phyloP scores from a whole-genome alignment of 2,888 invertebrate genomes.

The Mythimna pallens region DNA sequence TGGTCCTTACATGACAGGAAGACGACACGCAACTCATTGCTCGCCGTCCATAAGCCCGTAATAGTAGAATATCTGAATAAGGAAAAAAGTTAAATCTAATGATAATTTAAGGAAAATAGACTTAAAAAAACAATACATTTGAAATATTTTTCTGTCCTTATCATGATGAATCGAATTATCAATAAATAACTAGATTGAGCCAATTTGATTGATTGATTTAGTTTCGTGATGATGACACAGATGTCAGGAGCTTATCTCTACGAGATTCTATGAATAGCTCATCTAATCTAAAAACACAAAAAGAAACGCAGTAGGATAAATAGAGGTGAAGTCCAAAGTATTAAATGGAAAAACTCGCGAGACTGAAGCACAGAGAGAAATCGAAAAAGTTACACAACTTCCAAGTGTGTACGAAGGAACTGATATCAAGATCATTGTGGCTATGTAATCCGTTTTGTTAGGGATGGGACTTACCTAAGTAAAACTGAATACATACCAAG shows the following conservation, averaged over 20 bases:
- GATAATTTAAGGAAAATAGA: constrained; percentile 34
- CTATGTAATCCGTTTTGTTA: constrained; percentile 57
- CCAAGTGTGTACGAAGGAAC: constrained; percentile 19
- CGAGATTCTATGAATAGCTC: constrained; percentile 2
- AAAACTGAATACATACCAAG: not conserved
- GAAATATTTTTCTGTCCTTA: not conserved
- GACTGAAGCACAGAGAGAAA: constrained; percentile 39
- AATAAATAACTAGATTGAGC: not conserved
- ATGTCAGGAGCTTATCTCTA: not conserved
- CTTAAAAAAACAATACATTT: not conserved
- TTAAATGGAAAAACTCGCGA: constrained; percentile 48
- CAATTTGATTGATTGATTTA: constrained; percentile 25
- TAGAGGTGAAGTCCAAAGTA: constrained; percentile 27
- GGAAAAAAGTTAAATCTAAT: constrained; percentile 7
- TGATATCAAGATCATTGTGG: constrained; percentile 57
- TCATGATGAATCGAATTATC: constrained; percentile 19
- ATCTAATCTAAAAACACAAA: not conserved
- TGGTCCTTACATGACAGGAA: too few relatives aligned
- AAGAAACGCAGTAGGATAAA: not conserved
- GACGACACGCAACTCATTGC: too few relatives aligned
- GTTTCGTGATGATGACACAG: constrained; percentile 5
- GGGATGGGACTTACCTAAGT: constrained; percentile 32
- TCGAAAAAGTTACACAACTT: constrained; percentile 60
- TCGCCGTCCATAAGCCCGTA: too few relatives aligned
- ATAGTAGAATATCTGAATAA: not conserved